Percentiles rank a stretch among this genome's conserved stretches.
These are phyloP conservation scores for Sinodicranocentrus sp. DNA, from an alignment of 2,888 invertebrate species.

Conservation along the genomic window DNA sequence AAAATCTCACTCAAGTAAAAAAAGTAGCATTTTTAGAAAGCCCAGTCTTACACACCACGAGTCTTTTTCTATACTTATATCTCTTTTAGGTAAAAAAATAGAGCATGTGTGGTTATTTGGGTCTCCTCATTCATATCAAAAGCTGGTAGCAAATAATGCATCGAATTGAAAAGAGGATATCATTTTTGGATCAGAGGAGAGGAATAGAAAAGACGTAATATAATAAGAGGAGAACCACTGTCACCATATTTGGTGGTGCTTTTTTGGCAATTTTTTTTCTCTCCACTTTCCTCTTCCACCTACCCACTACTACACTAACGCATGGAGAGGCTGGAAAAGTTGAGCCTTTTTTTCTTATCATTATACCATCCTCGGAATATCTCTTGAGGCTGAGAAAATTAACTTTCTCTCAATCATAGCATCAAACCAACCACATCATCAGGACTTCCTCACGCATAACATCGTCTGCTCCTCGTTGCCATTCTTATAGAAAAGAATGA, in stretches of 20 bases:
- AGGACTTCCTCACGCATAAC: constrained; percentile 16
- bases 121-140: not conserved
- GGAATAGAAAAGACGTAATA: constrained; percentile 46
- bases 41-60: not conserved
- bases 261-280: constrained; percentile 40
- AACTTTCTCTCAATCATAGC: constrained; percentile 76
- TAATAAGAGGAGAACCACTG: constrained; percentile 43
- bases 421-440: constrained; percentile 13
- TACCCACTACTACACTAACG: not conserved
- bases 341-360: constrained; percentile 71
- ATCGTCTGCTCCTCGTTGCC: not conserved
- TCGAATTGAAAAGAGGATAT: constrained; percentile 60
- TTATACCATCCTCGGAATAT: constrained; percentile 53
- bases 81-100: not conserved
- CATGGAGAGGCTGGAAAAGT: constrained; percentile 69
- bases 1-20: constrained; percentile 53
- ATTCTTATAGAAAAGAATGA: not conserved
- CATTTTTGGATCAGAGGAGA: constrained; percentile 55
- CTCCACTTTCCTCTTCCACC: constrained; percentile 8
- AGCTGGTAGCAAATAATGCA: constrained; percentile 22
- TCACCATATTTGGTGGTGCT: not conserved
- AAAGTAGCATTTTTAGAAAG: constrained; percentile 36
- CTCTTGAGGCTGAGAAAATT: constrained; percentile 75
- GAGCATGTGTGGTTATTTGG: not conserved
- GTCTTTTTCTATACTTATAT: not conserved